phyloP scores from a whole-genome alignment of 1,140 invertebrate species.

The Leguminivora glycinivorella region DNA sequence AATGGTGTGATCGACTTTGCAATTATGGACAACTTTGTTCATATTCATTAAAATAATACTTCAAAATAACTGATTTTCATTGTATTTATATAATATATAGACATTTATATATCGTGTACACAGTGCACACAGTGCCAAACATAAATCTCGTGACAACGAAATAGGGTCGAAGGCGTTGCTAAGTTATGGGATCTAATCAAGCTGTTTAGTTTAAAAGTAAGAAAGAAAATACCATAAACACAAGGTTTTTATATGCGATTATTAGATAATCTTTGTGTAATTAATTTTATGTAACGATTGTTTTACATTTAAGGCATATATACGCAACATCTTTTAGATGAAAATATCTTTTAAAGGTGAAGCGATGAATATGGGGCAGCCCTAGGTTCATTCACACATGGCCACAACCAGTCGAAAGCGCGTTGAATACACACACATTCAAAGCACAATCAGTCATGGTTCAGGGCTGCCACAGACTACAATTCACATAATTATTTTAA shows the following conservation, averaged over 20 bases:
- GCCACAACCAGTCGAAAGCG: slow-evolving; percentile 27
- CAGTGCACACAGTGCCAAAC: slow-evolving; percentile 46
- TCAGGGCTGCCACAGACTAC: slow-evolving; percentile 3
- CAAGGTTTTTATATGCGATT: slow-evolving; percentile 4
- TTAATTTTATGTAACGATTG: background rate
- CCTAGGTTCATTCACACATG: slow-evolving; percentile 28
- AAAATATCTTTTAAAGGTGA: background rate
- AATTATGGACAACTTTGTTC: background rate
- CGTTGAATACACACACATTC: slow-evolving; percentile 25
- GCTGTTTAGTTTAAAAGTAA: slow-evolving; percentile 15
- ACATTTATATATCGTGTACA: slow-evolving; percentile 33
- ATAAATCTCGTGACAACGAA: slow-evolving; percentile 33
- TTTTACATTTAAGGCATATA: slow-evolving; percentile 23
- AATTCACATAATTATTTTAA: background rate
- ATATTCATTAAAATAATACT: background rate
- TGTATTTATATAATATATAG: slow-evolving; percentile 25
- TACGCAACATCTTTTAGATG: background rate
- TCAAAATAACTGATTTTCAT: slow-evolving; percentile 8
- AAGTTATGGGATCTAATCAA: slow-evolving; percentile 53
- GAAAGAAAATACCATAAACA: background rate
- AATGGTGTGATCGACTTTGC: too few species aligned
- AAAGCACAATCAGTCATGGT: slow-evolving; percentile 17
- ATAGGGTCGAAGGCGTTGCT: slow-evolving; percentile 42
- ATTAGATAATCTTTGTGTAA: slow-evolving; percentile 8
- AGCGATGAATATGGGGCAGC: slow-evolving; percentile 19